Conservation (phyloP, 2,888 invertebrate genomes). For the Synergus japonicus region DNA sequence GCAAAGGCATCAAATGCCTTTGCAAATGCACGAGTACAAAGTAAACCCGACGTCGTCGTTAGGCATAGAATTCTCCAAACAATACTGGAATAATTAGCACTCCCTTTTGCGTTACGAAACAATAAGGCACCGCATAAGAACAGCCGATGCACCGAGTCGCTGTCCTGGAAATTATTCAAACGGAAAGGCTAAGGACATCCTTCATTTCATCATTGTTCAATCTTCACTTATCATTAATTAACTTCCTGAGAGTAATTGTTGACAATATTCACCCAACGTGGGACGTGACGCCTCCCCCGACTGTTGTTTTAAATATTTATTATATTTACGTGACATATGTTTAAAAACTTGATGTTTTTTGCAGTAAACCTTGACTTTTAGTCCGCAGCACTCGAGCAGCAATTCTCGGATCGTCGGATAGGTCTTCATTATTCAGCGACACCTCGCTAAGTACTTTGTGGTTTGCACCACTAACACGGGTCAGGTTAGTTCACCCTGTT, state of each 20-base stretch:
- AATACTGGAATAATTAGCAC: slow-evolving; percentile 53
- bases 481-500: slow-evolving; percentile 47
- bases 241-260: neutral
- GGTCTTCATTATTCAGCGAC: slow-evolving; percentile 56
- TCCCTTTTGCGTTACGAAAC: slow-evolving; percentile 51
- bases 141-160: slow-evolving; percentile 1
- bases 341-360: no score
- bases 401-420: slow-evolving; percentile 52
- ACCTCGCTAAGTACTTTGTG: slow-evolving; percentile 48
- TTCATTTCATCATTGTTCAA: neutral
- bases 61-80: slow-evolving; percentile 35
- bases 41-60: neutral
- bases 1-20: neutral
- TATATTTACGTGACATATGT: no score
- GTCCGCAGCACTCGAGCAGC: slow-evolving; percentile 54
- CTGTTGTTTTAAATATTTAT: no score
- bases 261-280: neutral
- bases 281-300: no score
- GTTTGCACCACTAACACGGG: slow-evolving; percentile 37
- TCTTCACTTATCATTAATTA: slow-evolving; percentile 1
- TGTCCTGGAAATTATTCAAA: slow-evolving; percentile 41
- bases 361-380: slow-evolving; percentile 47
- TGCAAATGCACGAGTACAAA: neutral
- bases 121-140: slow-evolving; percentile 34
- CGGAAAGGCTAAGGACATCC: slow-evolving; percentile 42